phyloP scores from a whole-genome alignment of 1,140 invertebrate genomes.

The Periplaneta americana region DNA sequence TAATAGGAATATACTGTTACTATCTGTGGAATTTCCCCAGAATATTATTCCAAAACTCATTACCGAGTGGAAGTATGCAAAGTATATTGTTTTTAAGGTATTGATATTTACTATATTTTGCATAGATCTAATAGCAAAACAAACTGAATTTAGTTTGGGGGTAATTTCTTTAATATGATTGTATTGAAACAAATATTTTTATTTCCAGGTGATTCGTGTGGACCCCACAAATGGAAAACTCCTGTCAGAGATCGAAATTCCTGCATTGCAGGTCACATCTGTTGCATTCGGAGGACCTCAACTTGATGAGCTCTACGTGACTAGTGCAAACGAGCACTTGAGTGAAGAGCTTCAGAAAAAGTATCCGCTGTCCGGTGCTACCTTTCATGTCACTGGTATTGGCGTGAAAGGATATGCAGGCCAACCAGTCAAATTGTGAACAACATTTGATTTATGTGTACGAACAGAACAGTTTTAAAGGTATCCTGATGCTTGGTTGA shows the following conservation, averaged over 20 bases:
- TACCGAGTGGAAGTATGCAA: too few relatives aligned
- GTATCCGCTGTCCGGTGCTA: conserved; percentile 33
- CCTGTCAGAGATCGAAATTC: conserved; percentile 32
- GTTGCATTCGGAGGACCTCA: conserved; percentile 44
- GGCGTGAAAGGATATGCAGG: conserved; percentile 26
- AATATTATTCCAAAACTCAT: too few relatives aligned
- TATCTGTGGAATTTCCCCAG: too few relatives aligned
- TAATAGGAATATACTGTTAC: too few relatives aligned
- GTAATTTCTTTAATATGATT: too few relatives aligned
- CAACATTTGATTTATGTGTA: too few relatives aligned
- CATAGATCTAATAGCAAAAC: too few relatives aligned
- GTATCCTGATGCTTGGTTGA: too few relatives aligned
- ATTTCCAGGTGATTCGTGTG: conserved; percentile 13
- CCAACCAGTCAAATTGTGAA: background rate
- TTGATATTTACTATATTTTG: too few relatives aligned
- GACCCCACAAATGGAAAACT: conserved; percentile 32
- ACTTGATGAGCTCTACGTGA: conserved; percentile 31
- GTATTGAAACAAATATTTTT: background rate
- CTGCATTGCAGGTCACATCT: conserved; percentile 37
- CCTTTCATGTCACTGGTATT: conserved; percentile 37
- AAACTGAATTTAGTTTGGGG: too few relatives aligned
- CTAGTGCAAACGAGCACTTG: conserved; percentile 18
- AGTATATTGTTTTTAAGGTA: too few relatives aligned
- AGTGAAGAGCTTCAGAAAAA: background rate
- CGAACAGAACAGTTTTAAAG: too few relatives aligned